A percentile compares a stretch with the other conserved stretches of the same genome.
Evolutionary conservation across 2,797 vertebrate species (phyloP).

Genomic region (Botia almorhae): DNA sequence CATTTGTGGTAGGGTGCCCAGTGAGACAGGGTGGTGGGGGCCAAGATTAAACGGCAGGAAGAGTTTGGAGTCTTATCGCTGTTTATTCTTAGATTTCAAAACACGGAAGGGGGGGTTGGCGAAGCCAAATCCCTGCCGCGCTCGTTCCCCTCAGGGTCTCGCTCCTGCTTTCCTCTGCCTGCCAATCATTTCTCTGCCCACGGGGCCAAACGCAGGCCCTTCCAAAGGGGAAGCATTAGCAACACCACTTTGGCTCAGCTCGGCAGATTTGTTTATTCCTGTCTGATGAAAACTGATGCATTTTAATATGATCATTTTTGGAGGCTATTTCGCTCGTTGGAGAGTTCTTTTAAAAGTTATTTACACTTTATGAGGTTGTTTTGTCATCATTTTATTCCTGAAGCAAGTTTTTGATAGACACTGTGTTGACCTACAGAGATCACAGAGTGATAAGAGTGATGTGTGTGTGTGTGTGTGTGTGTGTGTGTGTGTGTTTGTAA

Average conservation of each 20-base stretch:
- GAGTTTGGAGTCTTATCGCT: constrained; percentile 64
- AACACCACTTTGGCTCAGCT: constrained; percentile 70
- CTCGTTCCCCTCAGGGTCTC: constrained; percentile 72
- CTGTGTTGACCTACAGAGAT: constrained; percentile 50
- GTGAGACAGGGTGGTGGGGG: constrained; percentile 43
- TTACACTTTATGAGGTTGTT: constrained; percentile 39
- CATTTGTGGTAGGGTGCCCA: constrained; percentile 57
- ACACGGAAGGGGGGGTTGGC: constrained; percentile 56
- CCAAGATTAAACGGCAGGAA: constrained; percentile 57
- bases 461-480: constrained; percentile 29
- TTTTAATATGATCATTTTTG: constrained; percentile 73
- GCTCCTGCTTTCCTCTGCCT: constrained; percentile 72
- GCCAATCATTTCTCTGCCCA: constrained; percentile 77
- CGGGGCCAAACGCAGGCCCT: constrained; percentile 70
- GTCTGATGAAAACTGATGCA: constrained; percentile 61
- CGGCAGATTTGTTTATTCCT: constrained; percentile 78
- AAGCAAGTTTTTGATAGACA: constrained; percentile 50
- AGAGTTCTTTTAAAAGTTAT: constrained; percentile 44
- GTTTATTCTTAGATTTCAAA: constrained; percentile 74
- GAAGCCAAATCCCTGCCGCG: constrained; percentile 74
- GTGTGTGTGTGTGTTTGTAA: constrained; percentile 26
- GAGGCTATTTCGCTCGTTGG: constrained; percentile 51
- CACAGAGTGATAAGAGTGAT: constrained; percentile 39
- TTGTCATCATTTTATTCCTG: constrained; percentile 54
- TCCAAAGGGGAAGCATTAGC: constrained; percentile 73